Evolutionary conservation across 2,797 vertebrate genomes (phyloP), one percentile per base, ranked within the genome.

Genomic region (Phaenicophaeus curvirostris): DNA sequence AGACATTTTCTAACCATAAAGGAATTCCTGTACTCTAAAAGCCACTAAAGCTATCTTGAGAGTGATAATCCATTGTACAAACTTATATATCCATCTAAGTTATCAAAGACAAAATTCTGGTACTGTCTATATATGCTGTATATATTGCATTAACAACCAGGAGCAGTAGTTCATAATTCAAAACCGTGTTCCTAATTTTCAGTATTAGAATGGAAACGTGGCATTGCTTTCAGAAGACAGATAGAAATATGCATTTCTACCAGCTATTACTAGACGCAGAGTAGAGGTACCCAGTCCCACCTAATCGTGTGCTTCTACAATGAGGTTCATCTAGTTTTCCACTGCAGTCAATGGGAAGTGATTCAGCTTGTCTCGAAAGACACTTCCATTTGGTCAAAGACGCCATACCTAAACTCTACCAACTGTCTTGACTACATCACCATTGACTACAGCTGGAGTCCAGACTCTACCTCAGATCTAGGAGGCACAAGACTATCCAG

Each of bases 11-110:
- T 93, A 93, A 79, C 24, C 30, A 33, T 46, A 73, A 6, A 90
- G 2, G 13, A 73, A 86, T 82, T 86, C 31, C 77, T 78, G 79
- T 7, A 18, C 23, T 88, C 74, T 96, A 93, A 88, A 96, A 93
- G 83, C 71, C 44, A 69, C 77, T 94, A 84, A 91, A 79, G 65
- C 31, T 50, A 90, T 63, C 59, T 72, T 72, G 63, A 76, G 27
- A 91, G 71, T n/a, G 57, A 37, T 58, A 71, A 6, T 78, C 35
- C 30, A 42, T 55, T 86, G 76, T 42, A 73, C 37, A 79, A 58
- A 68, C 5, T 14, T 66, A 87, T 5, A 15, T n/a, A 79, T 21
- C 33, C 57, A 54, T 31, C 54, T 83, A 81, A 66, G 44, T 20
- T 75, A 93, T 58, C 69, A 88, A 85, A 84, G 51, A 51, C 39